A percentile compares a stretch with the other conserved stretches of the same genome.
These are phyloP conservation scores for Dreissena rostriformis DNA, from an alignment of 1,140 invertebrate species.

Conservation along the genomic window DNA sequence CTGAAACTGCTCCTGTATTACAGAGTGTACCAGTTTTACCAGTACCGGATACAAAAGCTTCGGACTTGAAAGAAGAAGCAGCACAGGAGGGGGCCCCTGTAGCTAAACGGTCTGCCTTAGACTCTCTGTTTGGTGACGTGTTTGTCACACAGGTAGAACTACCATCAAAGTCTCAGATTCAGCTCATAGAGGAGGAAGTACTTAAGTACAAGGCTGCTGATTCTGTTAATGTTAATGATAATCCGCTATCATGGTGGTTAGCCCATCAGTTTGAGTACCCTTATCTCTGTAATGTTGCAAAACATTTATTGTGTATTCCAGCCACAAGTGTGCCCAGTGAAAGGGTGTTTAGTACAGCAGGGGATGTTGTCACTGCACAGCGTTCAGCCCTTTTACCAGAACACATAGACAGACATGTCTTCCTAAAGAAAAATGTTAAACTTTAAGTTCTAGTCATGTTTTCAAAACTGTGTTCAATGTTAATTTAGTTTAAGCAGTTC, in stretches of 20 bases:
- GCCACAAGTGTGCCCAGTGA: conserved; percentile 23
- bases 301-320: conserved; percentile 20
- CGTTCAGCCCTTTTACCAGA: conserved; percentile 5
- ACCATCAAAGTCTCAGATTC: neutral
- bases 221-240: conserved; percentile 14
- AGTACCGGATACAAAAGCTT: neutral
- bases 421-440: conserved; percentile 12
- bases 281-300: conserved; percentile 24
- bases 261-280: conserved; percentile 16
- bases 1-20: neutral
- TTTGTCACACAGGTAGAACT: neutral
- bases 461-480: too few species aligned
- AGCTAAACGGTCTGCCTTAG: conserved; percentile 3
- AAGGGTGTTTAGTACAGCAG: conserved; percentile 23
- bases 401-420: conserved; percentile 12
- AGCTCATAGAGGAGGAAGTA: neutral
- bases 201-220: conserved; percentile 2
- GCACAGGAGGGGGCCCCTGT: neutral
- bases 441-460: too few species aligned
- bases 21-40: neutral
- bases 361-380: conserved; percentile 3
- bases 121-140: conserved; percentile 20
- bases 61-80: neutral
- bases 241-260: conserved; percentile 21
- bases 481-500: too few species aligned